A percentile compares a stretch with the other conserved stretches of the same genome.
Conservation (phyloP, 2,888 invertebrate species). For the Athalia circularis region DNA sequence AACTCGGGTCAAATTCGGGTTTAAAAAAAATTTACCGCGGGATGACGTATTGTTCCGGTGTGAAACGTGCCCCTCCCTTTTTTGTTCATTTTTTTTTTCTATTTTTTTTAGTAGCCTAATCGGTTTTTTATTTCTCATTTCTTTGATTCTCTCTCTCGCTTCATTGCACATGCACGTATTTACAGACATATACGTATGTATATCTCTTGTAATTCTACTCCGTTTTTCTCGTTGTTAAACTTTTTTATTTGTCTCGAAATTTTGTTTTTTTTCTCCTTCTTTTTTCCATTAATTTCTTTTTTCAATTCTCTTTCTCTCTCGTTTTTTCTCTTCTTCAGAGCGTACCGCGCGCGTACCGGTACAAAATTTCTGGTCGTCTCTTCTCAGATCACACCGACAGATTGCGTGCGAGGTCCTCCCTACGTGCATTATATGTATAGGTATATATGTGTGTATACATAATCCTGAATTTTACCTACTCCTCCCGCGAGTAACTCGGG, state of each 20-base stretch:
- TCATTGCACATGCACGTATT: too few species aligned
- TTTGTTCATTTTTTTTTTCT: constrained; percentile 11
- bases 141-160: constrained; percentile 23
- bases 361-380: constrained; percentile 57
- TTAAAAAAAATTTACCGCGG: constrained; percentile 8
- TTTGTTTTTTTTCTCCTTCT: too few species aligned
- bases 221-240: too few species aligned
- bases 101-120: constrained; percentile 32
- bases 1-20: not conserved
- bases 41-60: constrained; percentile 41
- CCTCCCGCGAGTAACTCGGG: constrained; percentile 32
- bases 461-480: too few species aligned
- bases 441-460: too few species aligned
- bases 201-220: too few species aligned
- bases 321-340: not conserved
- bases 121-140: constrained; percentile 32
- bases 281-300: constrained; percentile 30
- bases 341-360: constrained; percentile 34
- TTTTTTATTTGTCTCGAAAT: constrained; percentile 46
- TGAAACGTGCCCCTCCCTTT: constrained; percentile 8
- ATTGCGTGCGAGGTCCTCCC: constrained; percentile 56
- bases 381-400: constrained; percentile 64
- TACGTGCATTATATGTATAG: too few species aligned
- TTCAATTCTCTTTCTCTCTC: constrained; percentile 15
- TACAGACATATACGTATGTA: too few species aligned